Percentiles rank a stretch among this genome's conserved stretches.
Evolutionary conservation across 2,888 invertebrate species (phyloP).

Genomic region (Ypsolopha scabrella): DNA sequence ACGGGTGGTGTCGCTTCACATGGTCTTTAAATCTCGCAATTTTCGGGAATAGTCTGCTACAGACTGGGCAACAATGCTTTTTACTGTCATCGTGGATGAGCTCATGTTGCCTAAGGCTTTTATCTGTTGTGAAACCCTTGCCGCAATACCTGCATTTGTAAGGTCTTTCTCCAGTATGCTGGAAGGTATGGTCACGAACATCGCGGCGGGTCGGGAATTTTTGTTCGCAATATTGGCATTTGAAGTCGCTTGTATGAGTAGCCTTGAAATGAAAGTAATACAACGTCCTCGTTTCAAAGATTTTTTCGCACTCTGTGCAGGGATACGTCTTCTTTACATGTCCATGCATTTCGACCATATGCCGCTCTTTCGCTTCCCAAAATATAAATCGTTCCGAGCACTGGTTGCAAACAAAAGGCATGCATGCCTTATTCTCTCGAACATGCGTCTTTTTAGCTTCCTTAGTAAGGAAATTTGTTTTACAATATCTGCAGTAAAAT

Average conservation of each 20-base stretch:
- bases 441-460: constrained; percentile 5
- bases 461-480: neutral
- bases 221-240: neutral
- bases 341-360: constrained; percentile 5
- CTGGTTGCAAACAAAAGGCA: neutral
- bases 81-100: neutral
- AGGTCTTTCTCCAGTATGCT: neutral
- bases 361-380: constrained; percentile 4
- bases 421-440: neutral
- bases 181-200: neutral
- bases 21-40: neutral
- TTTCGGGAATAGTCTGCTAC: neutral
- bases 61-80: neutral
- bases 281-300: neutral
- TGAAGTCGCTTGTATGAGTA: neutral
- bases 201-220: neutral
- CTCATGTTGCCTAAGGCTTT: neutral
- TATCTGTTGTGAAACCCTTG: neutral
- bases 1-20: neutral
- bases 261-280: neutral
- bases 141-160: neutral
- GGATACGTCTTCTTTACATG: neutral
- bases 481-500: constrained; percentile 4
- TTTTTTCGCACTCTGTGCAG: constrained; percentile 3
- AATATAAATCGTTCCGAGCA: constrained; percentile 4